Conservation (phyloP, 1,140 invertebrate species). For the Drosophila lacteicornis region DNA sequence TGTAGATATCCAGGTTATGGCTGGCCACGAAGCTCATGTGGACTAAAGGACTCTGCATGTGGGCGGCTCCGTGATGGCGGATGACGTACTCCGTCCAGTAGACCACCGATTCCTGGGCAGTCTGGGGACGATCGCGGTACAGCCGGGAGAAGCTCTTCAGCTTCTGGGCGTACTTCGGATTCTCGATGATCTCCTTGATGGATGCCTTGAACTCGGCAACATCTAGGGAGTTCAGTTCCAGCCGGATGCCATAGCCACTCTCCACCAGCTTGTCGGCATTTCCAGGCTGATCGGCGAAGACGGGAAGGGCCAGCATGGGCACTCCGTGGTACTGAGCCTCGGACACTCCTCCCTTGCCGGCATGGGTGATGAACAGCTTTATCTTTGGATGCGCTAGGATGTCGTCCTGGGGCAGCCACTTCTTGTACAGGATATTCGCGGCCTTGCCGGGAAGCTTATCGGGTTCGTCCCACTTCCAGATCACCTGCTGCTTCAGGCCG, state of each 20-base stretch:
- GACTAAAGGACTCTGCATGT: slow-evolving; percentile 84
- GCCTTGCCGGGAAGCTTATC: slow-evolving; percentile 86
- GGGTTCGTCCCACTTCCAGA: slow-evolving; percentile 87
- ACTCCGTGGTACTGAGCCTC: slow-evolving; percentile 90
- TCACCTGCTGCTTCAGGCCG: slow-evolving; percentile 86
- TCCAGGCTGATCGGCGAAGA: slow-evolving; percentile 88
- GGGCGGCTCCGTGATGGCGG: slow-evolving; percentile 85
- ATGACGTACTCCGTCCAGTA: slow-evolving; percentile 84
- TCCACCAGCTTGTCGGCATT: slow-evolving; percentile 86
- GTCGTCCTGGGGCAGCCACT: slow-evolving; percentile 91
- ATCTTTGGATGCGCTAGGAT: slow-evolving; percentile 89
- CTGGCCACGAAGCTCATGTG: slow-evolving; percentile 66
- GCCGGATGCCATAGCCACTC: slow-evolving; percentile 85
- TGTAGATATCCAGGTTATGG: slow-evolving; percentile 64
- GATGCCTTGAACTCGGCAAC: slow-evolving; percentile 66
- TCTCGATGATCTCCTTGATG: slow-evolving; percentile 64
- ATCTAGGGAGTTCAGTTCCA: slow-evolving; percentile 83
- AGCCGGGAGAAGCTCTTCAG: slow-evolving; percentile 67
- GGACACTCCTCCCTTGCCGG: slow-evolving; percentile 89
- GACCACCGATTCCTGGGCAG: slow-evolving; percentile 59
- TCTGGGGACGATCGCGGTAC: slow-evolving; percentile 77
- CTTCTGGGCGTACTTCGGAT: slow-evolving; percentile 66
- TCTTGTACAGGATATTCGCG: slow-evolving; percentile 87
- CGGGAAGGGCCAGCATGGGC: slow-evolving; percentile 89
- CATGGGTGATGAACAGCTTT: slow-evolving; percentile 90